Base-by-base conservation (phyloP, 2,888 invertebrate genomes). In the Tigriopus californicus region DNA sequence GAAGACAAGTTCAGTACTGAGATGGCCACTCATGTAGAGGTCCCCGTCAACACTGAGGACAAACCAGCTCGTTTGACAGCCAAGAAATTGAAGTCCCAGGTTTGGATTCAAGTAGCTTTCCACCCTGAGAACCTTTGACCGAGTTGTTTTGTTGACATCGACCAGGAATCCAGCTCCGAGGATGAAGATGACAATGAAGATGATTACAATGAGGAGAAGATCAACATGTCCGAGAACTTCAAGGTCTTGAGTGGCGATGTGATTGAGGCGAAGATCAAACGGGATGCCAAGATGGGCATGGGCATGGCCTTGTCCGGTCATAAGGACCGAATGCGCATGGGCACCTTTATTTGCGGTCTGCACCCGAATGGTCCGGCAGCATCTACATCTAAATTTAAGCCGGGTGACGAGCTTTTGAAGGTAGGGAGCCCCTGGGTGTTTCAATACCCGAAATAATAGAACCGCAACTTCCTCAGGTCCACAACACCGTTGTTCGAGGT, bases 281-380 rank as follows among this genome's bases (percentile, higher is more conserved):
- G 42, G 20, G 46, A 56, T 46, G 8, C 33, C 3, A 33, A 42
- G 42, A 44, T 46, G 20, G 56, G 56, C 2, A 44, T 56, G n/a
- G 56, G 56, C 15, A 25, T 56, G 46, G 56, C 56, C 44, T 44
- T 56, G 42, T 41, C 59, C 20, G 59, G 59, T 15, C 59, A 59
- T 24, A 44, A 15, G 15, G 24, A 59, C 42, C 40, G 59, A 22
- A 51, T 52, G 11, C 25, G 49, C 8, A 59, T 59, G 59, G 33
- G 59, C 40, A 59, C 59, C n/a, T 59, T 52, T 15, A 53, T 59
- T 10, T 59, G 59, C 33, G 59, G 59, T 13, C 15, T 59, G n/a
- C 59, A 59, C 52, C 83, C 87, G 15, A 91, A 95, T 72, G 97
- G 97, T 1, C 97, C 97, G 0, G 95, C 97, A 2, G 95, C 94